These are phyloP conservation scores for Procambarus clarkii DNA, from an alignment of 1,140 invertebrate genomes.

Conservation along the genomic window DNA sequence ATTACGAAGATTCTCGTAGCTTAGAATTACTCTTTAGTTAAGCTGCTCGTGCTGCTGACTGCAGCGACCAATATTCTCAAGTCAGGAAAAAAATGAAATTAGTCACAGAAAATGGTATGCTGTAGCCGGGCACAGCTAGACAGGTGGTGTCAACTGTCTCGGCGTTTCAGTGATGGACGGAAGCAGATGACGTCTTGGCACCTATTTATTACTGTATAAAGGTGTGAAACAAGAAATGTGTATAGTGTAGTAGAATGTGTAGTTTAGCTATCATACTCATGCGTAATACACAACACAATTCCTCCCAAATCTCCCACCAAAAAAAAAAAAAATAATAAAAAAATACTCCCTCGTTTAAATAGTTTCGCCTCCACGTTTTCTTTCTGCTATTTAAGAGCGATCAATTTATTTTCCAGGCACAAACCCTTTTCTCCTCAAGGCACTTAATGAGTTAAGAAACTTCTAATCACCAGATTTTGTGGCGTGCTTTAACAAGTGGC, in stretches of 20 bases:
- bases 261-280: constrained; percentile 63
- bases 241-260: constrained; percentile 69
- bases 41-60: constrained; percentile 58
- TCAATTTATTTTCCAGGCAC: constrained; percentile 18
- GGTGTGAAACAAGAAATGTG: constrained; percentile 62
- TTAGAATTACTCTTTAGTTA: constrained; percentile 62
- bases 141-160: neutral
- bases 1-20: constrained; percentile 51
- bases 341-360: neutral
- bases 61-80: constrained; percentile 35
- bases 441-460: constrained; percentile 48
- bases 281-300: constrained; percentile 37
- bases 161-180: neutral
- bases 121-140: neutral
- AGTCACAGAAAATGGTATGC: constrained; percentile 46
- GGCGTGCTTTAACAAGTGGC: constrained; percentile 17
- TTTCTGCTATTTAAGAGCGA: constrained; percentile 16
- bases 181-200: constrained; percentile 32
- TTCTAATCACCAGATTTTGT: constrained; percentile 35
- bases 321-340: neutral
- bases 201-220: constrained; percentile 70
- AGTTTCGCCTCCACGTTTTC: constrained; percentile 1
- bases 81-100: constrained; percentile 25
- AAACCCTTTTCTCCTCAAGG: constrained; percentile 17
- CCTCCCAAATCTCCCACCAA: neutral